Evolutionary conservation across 2,888 invertebrate species (phyloP), one percentile per base, ranked within the genome.

Genomic region (Elysia crispata): DNA sequence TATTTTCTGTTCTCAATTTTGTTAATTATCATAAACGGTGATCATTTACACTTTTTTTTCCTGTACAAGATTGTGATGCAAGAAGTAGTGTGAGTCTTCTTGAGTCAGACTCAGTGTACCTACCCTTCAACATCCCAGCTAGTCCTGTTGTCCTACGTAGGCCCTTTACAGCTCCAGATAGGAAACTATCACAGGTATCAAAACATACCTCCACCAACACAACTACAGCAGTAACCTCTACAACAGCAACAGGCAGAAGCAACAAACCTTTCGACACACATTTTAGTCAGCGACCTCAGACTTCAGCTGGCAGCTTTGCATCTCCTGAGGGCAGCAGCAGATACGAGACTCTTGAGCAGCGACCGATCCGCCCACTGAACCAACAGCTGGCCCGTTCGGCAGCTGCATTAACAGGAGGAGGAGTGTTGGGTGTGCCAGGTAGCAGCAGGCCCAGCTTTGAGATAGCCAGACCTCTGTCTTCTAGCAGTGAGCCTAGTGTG

Each of bases 81-180:
- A 84, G 79, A 74, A 88, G 87, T 81, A 87, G 85, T 69, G 84
- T 86, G 20, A 90, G 90, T 80, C 82, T 89, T 78, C 80, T 91
- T 66, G 90, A 90, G 62, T 90, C 90, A 0, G 91, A 91, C 69
- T 89, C 91, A n/a, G 86, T 89, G 13, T 91, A 90, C 81, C 83
- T 91, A 18, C 90, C 91, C 23, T 84, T 90, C 60, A 85, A 86
- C 57, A 75, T 80, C n/a, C 80, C 76, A 62, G 73, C 77, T 50
- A 81, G 82, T 15, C 79, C 82, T 33, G 57, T 81, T 57, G 76
- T 70, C 28, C 79, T 85, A 54, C 84, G 81, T 31, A 82, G 87
- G 73, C 87, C 88, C 70, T 86, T 85, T 85, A 87, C 87, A 18
- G 87, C 88, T 13, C 86, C 87, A 60, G 83, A 72, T 18, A 80